Base-by-base conservation (phyloP, 2,888 invertebrate species). In the Bedellia somnulentella region DNA sequence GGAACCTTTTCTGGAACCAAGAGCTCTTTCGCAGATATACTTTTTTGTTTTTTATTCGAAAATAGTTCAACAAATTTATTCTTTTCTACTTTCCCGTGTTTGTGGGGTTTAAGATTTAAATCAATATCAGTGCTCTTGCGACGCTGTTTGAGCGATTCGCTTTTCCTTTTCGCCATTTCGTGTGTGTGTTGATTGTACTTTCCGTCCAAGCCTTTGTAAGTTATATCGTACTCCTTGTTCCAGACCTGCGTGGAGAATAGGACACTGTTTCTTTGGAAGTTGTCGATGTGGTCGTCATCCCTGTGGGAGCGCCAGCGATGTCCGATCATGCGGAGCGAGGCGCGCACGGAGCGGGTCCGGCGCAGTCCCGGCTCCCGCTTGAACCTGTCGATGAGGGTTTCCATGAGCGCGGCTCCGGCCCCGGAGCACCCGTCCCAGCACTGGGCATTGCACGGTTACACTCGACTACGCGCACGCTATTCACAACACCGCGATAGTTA, bases 261-360 rank as follows among this genome's bases (percentile, higher is more conserved):
- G 22, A 70, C 58, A 37, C 57, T 61, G 45, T 54, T 68, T 31
- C 51, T 57, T 42, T 67, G 67, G 37, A 63, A 49, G 21, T 53
- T 49, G 22, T 66, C 58, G 14, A 59, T 46, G 17, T 52, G 37
- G 8, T 61, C 62, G 28, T 68, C 73, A 42, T 70, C 73, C 37
- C 68, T 71, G 31, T 49, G 52, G 27, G 68, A 58, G 43, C 80
- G 77, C 67, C 82, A 80, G 53, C 82, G 81, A 45, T 79, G 77
- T 36, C 82, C 80, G 35, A 87, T 80, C 52, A 83, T 58, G 40
- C 85, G 80, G 42, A 87, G 62, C 41, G 86, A 86, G 42, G 85
- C 82, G 45, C 86, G 79, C 52, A 86, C 84, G 40, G 86, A 85
- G 56, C 83, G 79, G 41, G 85, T 79, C 41, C 86, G 80, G 41